Conservation (phyloP, 2,888 invertebrate genomes). For the Branchellion lobata region DNA sequence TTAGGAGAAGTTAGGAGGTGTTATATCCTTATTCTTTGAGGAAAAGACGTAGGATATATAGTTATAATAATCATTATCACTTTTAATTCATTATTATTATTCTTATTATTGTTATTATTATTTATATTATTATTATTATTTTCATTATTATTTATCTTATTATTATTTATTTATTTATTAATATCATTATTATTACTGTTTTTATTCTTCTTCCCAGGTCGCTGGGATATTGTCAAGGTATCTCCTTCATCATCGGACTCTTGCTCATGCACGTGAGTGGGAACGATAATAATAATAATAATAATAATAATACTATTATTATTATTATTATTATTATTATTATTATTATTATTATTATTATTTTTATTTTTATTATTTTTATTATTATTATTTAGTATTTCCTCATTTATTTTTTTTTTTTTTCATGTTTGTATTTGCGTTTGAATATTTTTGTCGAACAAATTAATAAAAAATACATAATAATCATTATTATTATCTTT, state of each 20-base stretch:
- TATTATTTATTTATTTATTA: neutral
- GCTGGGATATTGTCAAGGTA: slow-evolving; percentile 96
- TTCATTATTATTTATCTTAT: neutral
- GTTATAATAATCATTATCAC: neutral
- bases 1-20: no score
- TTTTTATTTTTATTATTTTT: neutral
- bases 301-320: neutral
- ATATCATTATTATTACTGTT: neutral
- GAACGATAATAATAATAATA: neutral
- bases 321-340: neutral
- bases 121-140: neutral
- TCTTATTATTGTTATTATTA: neutral
- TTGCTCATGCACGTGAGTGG: slow-evolving; percentile 85
- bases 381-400: neutral
- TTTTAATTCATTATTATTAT: neutral
- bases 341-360: neutral
- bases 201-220: slow-evolving; percentile 68
- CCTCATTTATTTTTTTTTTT: neutral
- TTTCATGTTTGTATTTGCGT: neutral
- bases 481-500: no score
- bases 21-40: no score
- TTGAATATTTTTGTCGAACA: no score
- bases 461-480: neutral
- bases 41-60: no score
- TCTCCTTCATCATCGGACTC: slow-evolving; percentile 97